phyloP scores from a whole-genome alignment of 1,140 invertebrate genomes.

The Atopsyche davidsoni region DNA sequence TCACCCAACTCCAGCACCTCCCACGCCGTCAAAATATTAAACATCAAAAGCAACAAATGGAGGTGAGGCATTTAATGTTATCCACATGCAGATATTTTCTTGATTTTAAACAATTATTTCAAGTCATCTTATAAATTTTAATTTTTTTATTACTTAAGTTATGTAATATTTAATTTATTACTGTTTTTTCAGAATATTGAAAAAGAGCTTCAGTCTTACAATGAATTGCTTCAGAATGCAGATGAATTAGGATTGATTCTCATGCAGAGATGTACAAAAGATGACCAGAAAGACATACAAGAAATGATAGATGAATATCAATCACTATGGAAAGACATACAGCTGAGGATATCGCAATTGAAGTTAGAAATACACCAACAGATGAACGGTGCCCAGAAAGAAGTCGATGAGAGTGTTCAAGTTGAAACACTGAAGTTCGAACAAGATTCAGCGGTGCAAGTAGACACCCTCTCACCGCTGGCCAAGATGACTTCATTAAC shows the following conservation, averaged over 20 bases:
- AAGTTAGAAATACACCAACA: slow-evolving; percentile 44
- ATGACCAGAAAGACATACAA: slow-evolving; percentile 50
- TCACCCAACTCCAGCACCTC: slow-evolving; percentile 63
- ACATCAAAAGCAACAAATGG: slow-evolving; percentile 44
- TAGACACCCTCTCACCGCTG: slow-evolving; percentile 60
- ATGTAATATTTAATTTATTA: slow-evolving; percentile 1
- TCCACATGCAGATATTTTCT: slow-evolving; percentile 9
- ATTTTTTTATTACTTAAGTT: neutral
- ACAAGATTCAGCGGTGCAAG: slow-evolving; percentile 68
- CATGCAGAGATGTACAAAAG: slow-evolving; percentile 49
- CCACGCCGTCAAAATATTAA: slow-evolving; percentile 41
- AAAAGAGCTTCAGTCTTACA: slow-evolving; percentile 50
- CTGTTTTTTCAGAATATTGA: slow-evolving; percentile 49
- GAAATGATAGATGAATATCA: slow-evolving; percentile 64
- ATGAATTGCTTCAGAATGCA: slow-evolving; percentile 42
- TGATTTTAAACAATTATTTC: neutral
- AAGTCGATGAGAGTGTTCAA: slow-evolving; percentile 57
- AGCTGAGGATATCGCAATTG: slow-evolving; percentile 46
- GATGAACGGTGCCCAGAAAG: slow-evolving; percentile 33
- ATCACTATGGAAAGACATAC: slow-evolving; percentile 57
- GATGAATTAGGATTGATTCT: slow-evolving; percentile 54
- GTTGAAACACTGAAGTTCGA: slow-evolving; percentile 71
- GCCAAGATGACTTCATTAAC: slow-evolving; percentile 56
- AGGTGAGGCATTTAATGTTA: slow-evolving; percentile 18
- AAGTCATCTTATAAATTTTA: neutral